Conservation (phyloP, 2,113 vertebrate species). For the Thunnus thynnus region DNA sequence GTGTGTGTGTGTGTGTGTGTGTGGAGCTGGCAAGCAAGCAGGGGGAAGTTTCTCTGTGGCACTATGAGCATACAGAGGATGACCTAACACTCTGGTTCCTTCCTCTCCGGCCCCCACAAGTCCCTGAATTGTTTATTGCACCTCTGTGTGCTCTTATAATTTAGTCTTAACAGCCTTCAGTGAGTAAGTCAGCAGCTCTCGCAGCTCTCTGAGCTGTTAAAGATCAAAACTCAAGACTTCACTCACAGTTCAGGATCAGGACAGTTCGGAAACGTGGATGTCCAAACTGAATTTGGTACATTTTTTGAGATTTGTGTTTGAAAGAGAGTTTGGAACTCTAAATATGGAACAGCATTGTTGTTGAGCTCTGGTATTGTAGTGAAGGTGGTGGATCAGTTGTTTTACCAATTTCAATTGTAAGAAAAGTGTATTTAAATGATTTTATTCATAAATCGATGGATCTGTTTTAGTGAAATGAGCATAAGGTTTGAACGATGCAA, state of each 20-base stretch:
- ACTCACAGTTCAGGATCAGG: conserved; percentile 16
- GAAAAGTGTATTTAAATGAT: background rate
- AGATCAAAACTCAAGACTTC: conserved; percentile 24
- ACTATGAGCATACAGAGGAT: conserved; percentile 71
- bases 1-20: conserved; percentile 40
- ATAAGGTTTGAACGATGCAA: too few relatives aligned
- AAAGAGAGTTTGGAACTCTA: too few relatives aligned
- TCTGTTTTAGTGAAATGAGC: too few relatives aligned
- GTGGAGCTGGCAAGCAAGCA: conserved; percentile 58
- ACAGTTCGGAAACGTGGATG: background rate
- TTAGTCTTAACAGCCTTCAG: conserved; percentile 21
- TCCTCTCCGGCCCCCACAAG: conserved; percentile 64
- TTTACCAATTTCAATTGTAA: background rate
- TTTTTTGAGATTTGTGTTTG: too few relatives aligned
- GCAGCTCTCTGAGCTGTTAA: background rate
- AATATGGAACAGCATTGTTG: background rate
- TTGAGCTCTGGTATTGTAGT: background rate
- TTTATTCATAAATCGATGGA: too few relatives aligned
- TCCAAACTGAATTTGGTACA: background rate
- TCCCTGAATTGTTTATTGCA: conserved; percentile 67
- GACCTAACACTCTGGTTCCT: conserved; percentile 76
- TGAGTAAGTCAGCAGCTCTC: background rate
- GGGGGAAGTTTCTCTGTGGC: conserved; percentile 68
- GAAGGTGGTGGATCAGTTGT: background rate
- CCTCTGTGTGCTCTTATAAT: conserved; percentile 49